phyloP scores from a whole-genome alignment of 2,797 vertebrate species.

The Anniella stebbinsi region DNA sequence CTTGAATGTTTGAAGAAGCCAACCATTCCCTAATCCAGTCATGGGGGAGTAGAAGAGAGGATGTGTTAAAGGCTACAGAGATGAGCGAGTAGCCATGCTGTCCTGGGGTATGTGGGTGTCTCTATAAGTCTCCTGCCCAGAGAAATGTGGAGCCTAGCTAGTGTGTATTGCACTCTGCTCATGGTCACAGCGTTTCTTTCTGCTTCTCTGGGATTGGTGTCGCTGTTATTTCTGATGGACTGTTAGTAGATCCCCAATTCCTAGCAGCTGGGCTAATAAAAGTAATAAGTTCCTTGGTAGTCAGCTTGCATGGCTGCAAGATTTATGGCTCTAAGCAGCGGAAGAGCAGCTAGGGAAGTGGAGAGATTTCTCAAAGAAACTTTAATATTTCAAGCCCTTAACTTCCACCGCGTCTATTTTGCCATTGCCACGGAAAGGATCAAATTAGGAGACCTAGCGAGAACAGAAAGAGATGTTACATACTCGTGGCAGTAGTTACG shows the following conservation, averaged over 20 bases:
- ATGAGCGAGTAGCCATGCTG: not conserved
- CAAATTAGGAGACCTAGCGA: constrained; percentile 58
- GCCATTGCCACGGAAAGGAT: constrained; percentile 50
- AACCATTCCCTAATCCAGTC: not conserved
- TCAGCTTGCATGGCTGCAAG: constrained; percentile 44
- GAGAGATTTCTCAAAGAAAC: constrained; percentile 51
- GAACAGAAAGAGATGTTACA: constrained; percentile 36
- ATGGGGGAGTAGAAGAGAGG: not conserved
- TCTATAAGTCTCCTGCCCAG: too few relatives aligned
- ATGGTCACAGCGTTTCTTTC: not conserved
- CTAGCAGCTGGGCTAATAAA: constrained; percentile 60
- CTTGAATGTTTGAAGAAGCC: not conserved
- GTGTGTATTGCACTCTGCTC: not conserved
- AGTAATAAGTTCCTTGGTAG: constrained; percentile 58
- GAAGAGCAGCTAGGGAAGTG: constrained; percentile 55
- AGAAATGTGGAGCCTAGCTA: too few relatives aligned
- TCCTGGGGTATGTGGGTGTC: too few relatives aligned
- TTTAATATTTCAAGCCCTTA: constrained; percentile 48
- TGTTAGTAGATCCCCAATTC: constrained; percentile 64
- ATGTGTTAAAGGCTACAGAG: too few relatives aligned
- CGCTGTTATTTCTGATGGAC: constrained; percentile 58
- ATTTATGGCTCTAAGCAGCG: constrained; percentile 69
- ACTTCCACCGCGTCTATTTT: constrained; percentile 35
- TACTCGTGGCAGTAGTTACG: not conserved
- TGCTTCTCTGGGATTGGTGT: constrained; percentile 43